These are phyloP conservation scores for Sepiola atlantica DNA, from an alignment of 2,888 invertebrate genomes.

Conservation along the genomic window DNA sequence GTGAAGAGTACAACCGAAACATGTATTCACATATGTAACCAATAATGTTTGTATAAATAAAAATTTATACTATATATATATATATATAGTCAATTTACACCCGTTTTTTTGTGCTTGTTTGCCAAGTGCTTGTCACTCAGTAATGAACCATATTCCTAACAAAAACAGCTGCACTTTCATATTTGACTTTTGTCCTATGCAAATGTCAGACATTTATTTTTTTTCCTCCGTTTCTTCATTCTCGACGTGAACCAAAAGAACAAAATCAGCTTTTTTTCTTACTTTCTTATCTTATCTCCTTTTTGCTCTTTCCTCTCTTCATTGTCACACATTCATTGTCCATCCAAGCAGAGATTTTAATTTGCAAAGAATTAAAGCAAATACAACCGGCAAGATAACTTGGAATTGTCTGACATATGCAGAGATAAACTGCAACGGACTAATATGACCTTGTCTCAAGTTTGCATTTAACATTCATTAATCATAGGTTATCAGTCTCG, in stretches of 20 bases:
- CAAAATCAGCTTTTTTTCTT: not conserved
- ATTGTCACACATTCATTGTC: not conserved
- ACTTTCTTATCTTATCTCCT: not conserved
- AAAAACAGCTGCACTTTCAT: not conserved
- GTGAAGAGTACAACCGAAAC: too few relatives aligned
- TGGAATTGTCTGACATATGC: not conserved
- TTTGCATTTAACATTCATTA: not conserved
- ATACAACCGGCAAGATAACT: not conserved
- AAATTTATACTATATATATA: too few relatives aligned
- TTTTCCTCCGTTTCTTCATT: not conserved
- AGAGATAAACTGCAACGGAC: not conserved
- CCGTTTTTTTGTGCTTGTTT: not conserved
- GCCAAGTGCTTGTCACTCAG: not conserved
- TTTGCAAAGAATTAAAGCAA: not conserved
- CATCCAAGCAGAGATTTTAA: not conserved
- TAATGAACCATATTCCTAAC: conserved; percentile 8
- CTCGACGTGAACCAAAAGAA: not conserved
- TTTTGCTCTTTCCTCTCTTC: too few relatives aligned
- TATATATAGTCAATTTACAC: not conserved
- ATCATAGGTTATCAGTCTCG: too few relatives aligned
- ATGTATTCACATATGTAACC: too few relatives aligned
- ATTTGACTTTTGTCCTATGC: not conserved
- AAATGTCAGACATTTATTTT: not conserved
- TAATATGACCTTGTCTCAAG: not conserved
- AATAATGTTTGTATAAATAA: too few relatives aligned